A percentile compares a stretch with the other conserved stretches of the same genome.
Evolutionary conservation across 2,888 invertebrate species (phyloP).

Genomic region (Euzophera pinguis): DNA sequence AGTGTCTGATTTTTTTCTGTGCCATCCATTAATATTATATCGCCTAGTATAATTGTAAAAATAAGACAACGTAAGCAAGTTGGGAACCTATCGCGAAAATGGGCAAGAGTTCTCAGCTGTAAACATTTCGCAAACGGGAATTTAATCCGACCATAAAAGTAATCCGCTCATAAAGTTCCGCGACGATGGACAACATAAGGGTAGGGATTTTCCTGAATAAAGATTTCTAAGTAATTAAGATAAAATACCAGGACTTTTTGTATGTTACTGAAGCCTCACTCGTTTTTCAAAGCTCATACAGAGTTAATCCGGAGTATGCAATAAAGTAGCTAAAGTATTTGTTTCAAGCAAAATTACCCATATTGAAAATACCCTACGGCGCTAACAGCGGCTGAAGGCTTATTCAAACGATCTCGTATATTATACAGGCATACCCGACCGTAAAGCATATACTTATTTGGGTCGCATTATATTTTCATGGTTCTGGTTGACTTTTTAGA

Average conservation of each 20-base stretch:
- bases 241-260: conserved; percentile 74
- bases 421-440: conserved; percentile 46
- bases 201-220: conserved; percentile 74
- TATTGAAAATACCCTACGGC: conserved; percentile 77
- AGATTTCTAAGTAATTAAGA: conserved; percentile 79
- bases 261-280: conserved; percentile 60
- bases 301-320: conserved; percentile 76
- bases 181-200: conserved; percentile 78
- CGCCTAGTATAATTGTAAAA: neutral
- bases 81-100: conserved; percentile 42
- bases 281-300: conserved; percentile 74
- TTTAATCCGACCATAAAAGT: conserved; percentile 78
- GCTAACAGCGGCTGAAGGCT: conserved; percentile 70
- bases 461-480: conserved; percentile 33
- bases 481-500: conserved; percentile 35
- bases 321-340: conserved; percentile 77
- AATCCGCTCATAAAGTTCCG: conserved; percentile 77
- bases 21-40: too few species aligned
- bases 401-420: conserved; percentile 61
- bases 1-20: too few species aligned
- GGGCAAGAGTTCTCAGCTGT: conserved; percentile 59
- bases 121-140: conserved; percentile 75
- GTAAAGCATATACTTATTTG: conserved; percentile 40
- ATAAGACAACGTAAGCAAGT: conserved; percentile 23
- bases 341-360: conserved; percentile 76